phyloP scores from a whole-genome alignment of 2,797 vertebrate genomes.

The Gorsachius magnificus region DNA sequence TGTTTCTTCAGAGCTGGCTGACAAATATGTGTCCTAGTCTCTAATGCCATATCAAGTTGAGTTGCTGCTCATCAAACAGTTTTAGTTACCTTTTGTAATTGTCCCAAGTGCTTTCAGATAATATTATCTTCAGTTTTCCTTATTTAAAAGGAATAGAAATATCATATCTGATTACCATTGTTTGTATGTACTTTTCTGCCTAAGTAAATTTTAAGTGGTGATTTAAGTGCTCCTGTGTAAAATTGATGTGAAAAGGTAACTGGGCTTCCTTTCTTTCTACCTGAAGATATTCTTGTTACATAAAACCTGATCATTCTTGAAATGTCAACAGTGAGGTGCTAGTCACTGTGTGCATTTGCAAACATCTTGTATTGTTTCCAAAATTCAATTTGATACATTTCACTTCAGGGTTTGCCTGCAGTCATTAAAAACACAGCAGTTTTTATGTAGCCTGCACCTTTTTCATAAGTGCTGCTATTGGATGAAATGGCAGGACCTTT shows the following conservation, averaged over 20 bases:
- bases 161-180: background rate
- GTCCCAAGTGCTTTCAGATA: background rate
- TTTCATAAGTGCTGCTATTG: accelerated
- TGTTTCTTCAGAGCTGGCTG: background rate
- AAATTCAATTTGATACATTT: background rate
- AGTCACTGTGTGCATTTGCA: background rate
- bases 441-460: background rate
- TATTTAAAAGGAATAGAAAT: background rate
- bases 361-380: background rate
- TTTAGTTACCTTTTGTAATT: background rate
- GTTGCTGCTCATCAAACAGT: background rate
- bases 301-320: background rate
- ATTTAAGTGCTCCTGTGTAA: background rate
- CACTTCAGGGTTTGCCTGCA: background rate
- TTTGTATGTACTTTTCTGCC: background rate
- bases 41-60: background rate
- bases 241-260: background rate
- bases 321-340: background rate
- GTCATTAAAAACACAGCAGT: background rate
- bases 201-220: background rate
- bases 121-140: accelerated
- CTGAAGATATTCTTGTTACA: background rate
- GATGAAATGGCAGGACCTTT: background rate
- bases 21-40: background rate
- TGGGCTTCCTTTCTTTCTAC: background rate